Conservation (phyloP, 2,888 invertebrate species). For the Lampropteryx suffumata region DNA sequence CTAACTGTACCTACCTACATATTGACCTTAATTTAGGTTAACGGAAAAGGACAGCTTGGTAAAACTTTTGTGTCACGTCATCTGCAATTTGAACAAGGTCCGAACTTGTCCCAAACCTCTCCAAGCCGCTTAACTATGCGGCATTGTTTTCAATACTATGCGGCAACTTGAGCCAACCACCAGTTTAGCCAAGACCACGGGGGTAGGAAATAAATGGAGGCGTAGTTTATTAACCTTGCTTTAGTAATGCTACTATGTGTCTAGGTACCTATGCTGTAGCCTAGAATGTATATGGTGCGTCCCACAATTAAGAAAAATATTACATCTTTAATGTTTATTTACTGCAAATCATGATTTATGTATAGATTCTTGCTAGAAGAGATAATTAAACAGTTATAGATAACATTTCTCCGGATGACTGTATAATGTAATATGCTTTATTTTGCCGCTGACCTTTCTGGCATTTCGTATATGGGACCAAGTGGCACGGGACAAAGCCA, state of each 20-base stretch:
- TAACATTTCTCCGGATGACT: no score
- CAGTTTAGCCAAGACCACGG: background rate
- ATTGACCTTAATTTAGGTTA: constrained; percentile 4
- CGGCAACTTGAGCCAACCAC: constrained; percentile 11
- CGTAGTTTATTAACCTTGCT: no score
- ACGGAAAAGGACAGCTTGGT: constrained; percentile 3
- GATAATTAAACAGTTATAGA: no score
- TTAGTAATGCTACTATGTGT: no score
- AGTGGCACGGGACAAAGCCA: constrained; percentile 9
- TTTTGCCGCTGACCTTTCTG: no score
- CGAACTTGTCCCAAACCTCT: constrained; percentile 13
- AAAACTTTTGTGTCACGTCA: constrained; percentile 15
- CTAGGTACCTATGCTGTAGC: no score
- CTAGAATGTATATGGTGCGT: no score
- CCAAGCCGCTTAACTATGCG: constrained; percentile 16
- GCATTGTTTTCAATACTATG: constrained; percentile 17
- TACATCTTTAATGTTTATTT: no score
- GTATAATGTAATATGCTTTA: no score
- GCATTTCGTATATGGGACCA: constrained; percentile 7
- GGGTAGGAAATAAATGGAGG: constrained; percentile 1
- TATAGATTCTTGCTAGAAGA: no score
- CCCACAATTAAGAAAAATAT: no score
- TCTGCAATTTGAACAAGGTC: constrained; percentile 15
- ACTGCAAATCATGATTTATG: no score
- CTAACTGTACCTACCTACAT: background rate